A percentile compares a stretch with the other conserved stretches of the same genome.
Conservation (phyloP, 2,113 vertebrate genomes). For the Ancistrus triradiatus region DNA sequence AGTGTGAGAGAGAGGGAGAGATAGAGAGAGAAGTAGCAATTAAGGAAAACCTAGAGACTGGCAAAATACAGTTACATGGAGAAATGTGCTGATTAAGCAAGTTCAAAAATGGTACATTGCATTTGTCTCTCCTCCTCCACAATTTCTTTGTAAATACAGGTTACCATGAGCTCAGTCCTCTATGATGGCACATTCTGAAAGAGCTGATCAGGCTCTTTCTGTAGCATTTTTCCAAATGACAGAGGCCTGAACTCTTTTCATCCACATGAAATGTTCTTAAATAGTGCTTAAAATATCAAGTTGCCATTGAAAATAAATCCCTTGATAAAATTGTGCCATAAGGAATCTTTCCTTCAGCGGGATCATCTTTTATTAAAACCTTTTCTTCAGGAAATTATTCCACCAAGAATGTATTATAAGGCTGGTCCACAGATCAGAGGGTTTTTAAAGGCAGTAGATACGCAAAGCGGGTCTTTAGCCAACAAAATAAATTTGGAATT, state of each 20-base stretch:
- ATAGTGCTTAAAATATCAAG: no score
- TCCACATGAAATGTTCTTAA: no score
- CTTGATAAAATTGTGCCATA: constrained; percentile 11
- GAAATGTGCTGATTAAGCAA: constrained; percentile 32
- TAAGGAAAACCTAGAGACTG: constrained; percentile 22
- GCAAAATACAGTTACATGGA: constrained; percentile 23
- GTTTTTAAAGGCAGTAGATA: constrained; percentile 10
- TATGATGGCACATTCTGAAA: no score
- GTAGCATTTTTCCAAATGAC: no score
- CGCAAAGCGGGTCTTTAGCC: not conserved
- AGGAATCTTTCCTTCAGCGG: constrained; percentile 1
- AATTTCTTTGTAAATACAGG: constrained; percentile 5
- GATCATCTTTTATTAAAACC: constrained; percentile 21
- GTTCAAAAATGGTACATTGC: constrained; percentile 46
- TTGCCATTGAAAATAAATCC: not conserved
- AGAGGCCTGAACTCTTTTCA: no score
- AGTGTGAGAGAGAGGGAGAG: constrained; percentile 17
- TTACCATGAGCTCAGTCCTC: not conserved
- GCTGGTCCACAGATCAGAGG: constrained; percentile 3
- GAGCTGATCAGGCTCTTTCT: no score
- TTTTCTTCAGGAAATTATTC: constrained; percentile 14
- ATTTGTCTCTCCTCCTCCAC: not conserved
- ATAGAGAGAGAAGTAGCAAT: constrained; percentile 28
- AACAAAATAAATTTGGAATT: no score
- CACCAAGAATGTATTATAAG: not conserved